Conservation (phyloP, 2,113 vertebrate species). For the Nothoprocta pentlandii region DNA sequence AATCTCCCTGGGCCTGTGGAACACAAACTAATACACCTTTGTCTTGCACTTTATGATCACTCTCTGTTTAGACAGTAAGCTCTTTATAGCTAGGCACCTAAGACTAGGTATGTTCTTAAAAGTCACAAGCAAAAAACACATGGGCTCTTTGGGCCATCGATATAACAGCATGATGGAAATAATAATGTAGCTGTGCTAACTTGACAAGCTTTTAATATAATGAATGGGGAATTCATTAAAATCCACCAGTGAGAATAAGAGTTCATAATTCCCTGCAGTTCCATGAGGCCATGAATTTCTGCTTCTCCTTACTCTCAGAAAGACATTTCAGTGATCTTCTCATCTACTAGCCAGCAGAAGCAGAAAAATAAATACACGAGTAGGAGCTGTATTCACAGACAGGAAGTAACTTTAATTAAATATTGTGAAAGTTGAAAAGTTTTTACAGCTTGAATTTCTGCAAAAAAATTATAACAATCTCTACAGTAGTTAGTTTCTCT, state of each 20-base stretch:
- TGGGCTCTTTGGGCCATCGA: not conserved
- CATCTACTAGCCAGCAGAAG: constrained; percentile 22
- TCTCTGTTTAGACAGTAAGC: not conserved
- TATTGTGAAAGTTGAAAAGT: constrained; percentile 99
- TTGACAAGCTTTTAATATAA: not conserved
- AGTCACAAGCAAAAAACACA: rapidly evolving
- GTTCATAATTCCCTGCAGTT: not conserved
- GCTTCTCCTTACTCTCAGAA: constrained; percentile 15
- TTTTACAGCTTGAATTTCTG: constrained; percentile 99
- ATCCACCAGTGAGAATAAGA: not conserved
- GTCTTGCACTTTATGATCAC: not conserved
- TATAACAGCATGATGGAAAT: not conserved
- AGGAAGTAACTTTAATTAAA: constrained; percentile 99
- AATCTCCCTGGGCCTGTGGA: not conserved
- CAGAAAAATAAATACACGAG: constrained; percentile 79
- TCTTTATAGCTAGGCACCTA: not conserved
- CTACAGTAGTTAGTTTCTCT: constrained; percentile 97
- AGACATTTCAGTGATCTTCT: not conserved
- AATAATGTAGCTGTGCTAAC: not conserved
- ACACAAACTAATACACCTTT: not conserved
- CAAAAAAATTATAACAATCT: constrained; percentile 99
- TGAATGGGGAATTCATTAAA: not conserved
- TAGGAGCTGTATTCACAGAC: constrained; percentile 89
- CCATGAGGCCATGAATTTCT: not conserved
- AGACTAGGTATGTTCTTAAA: not conserved